phyloP scores from a whole-genome alignment of 2,888 invertebrate genomes.

The Thymelicus sylvestris region DNA sequence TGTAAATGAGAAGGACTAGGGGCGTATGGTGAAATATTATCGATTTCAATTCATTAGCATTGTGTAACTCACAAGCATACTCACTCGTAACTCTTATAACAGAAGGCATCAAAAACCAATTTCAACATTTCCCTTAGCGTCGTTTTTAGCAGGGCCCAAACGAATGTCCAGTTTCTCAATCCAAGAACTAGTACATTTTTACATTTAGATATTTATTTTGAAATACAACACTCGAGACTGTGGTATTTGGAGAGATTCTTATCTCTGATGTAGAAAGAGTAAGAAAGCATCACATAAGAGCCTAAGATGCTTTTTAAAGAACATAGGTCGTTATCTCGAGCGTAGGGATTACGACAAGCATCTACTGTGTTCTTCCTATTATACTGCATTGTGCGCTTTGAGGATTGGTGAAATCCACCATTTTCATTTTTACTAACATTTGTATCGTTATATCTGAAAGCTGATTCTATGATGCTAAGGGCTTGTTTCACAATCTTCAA shows the following conservation, averaged over 20 bases:
- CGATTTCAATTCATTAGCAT: no score
- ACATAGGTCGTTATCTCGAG: constrained; percentile 41
- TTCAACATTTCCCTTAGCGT: no score
- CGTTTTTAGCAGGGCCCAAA: no score
- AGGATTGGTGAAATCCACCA: not conserved
- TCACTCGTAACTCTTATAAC: no score
- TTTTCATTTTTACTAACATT: not conserved
- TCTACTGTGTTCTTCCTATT: constrained; percentile 14
- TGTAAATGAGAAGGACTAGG: no score
- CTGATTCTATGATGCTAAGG: not conserved
- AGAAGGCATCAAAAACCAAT: no score
- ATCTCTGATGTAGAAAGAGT: not conserved
- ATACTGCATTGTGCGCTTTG: constrained; percentile 18
- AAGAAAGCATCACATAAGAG: constrained; percentile 24
- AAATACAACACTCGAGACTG: not conserved
- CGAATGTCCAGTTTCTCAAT: no score
- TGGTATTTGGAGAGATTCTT: not conserved
- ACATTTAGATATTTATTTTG: no score
- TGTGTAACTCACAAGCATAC: no score
- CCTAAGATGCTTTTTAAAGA: constrained; percentile 34
- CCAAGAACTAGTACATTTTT: no score
- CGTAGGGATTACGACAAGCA: constrained; percentile 34
- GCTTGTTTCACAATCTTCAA: no score
- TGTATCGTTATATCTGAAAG: not conserved
- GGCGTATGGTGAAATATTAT: no score